Evolutionary conservation across 2,797 vertebrate genomes (phyloP), one percentile per base, ranked within the genome.

Genomic region (Coccyzus lansbergi): DNA sequence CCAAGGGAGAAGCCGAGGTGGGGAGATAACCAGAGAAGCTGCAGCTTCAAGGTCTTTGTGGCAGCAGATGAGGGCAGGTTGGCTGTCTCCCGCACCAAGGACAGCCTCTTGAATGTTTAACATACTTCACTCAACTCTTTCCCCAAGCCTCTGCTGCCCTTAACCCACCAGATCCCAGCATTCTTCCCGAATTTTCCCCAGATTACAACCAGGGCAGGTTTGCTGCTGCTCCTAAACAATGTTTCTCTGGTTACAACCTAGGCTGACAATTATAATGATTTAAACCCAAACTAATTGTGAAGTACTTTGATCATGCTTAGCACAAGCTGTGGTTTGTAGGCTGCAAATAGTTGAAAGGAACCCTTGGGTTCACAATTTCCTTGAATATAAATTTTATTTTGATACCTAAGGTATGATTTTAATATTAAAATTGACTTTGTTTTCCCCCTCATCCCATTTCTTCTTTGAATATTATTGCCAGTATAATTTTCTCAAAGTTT

Each of bases 221-320:
- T 87, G 81, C 83, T 92, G 79, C 83, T 71, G 70, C 90, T 94
- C 93, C 93, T 90, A 71, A 95, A 96, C 95, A 95, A 85, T 52
- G 86, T 96, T 97, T 95, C 96, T 96, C 95, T 95, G 96, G 97
- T 97, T 97, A 93, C 95, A 94, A 92, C 91, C 93, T 82, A 68
- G 83, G 86, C 97, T 97, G 97, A 98, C 97, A 98, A 98, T 97
- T 97, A 97, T 38, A 92, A 95, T 98, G 97, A 97, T 98, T 98
- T 97, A 97, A 97, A 97, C 90, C 96, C 97, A 93, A 97, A 97
- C 95, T 98, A 97, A 98, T 97, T 97, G 96, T 84, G 90, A 95
- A 94, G 92, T 68, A 95, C 97, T 98, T 97, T 98, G 97, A 98
- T 98, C 97, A 96, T 95, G 94, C 95, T 93, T 92, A 92, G 93